Percentiles rank a stretch among this genome's conserved stretches.
phyloP scores from a whole-genome alignment of 2,888 invertebrate species.

The Neuroscelio doddi region DNA sequence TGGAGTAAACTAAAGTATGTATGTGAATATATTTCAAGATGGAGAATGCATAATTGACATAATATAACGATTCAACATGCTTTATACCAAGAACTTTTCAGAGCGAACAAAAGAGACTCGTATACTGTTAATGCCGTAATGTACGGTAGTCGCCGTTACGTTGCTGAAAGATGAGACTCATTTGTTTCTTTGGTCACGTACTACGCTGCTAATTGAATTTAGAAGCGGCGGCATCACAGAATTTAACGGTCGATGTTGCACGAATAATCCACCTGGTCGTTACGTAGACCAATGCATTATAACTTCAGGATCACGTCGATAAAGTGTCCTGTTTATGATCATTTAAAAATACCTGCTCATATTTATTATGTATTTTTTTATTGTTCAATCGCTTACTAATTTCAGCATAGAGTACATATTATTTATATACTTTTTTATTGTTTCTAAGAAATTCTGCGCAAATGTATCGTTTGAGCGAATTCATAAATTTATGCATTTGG shows the following conservation, averaged over 20 bases:
- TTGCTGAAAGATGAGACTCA: slow-evolving; percentile 40
- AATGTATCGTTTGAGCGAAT: slow-evolving; percentile 28
- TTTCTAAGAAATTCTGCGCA: background rate
- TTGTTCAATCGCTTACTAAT: too few species aligned
- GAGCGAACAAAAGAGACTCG: slow-evolving; percentile 22
- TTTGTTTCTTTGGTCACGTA: slow-evolving; percentile 52
- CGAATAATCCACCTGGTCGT: slow-evolving; percentile 38
- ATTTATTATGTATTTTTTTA: too few species aligned
- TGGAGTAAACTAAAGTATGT: too few species aligned
- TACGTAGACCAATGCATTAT: slow-evolving; percentile 17
- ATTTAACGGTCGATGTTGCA: slow-evolving; percentile 44
- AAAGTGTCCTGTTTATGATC: slow-evolving; percentile 1
- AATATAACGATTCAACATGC: too few species aligned
- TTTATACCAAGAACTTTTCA: slow-evolving; percentile 17
- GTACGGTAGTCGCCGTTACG: slow-evolving; percentile 33
- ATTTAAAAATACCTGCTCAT: too few species aligned
- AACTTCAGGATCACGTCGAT: slow-evolving; percentile 23
- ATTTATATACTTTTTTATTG: too few species aligned
- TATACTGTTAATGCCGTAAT: slow-evolving; percentile 21
- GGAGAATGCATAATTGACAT: too few species aligned
- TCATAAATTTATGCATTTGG: slow-evolving; percentile 53
- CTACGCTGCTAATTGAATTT: slow-evolving; percentile 50
- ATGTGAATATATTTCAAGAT: too few species aligned
- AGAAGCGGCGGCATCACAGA: slow-evolving; percentile 37
- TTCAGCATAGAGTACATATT: too few species aligned